These are phyloP conservation scores for Neria commutata DNA, from an alignment of 2,888 invertebrate species.

Conservation along the genomic window DNA sequence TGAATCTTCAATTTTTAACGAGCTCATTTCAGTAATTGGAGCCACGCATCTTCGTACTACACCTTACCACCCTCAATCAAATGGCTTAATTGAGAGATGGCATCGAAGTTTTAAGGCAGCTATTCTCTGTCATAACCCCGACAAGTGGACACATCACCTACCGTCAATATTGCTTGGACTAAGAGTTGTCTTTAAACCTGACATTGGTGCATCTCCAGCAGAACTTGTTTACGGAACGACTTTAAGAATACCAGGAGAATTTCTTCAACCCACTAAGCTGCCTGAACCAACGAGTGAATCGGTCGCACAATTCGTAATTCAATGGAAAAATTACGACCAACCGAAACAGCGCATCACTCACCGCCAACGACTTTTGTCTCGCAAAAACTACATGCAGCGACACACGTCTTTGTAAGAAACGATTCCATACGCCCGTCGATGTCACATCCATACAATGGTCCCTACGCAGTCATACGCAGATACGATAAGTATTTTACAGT, in stretches of 20 bases:
- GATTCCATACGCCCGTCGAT: not conserved
- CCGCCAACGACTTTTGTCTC: not conserved
- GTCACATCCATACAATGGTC: slow-evolving; percentile 6
- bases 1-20: slow-evolving; percentile 1
- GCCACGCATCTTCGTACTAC: not conserved
- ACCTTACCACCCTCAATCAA: not conserved
- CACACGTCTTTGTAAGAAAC: not conserved
- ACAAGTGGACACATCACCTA: not conserved
- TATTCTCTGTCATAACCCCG: not conserved
- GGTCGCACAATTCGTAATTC: not conserved
- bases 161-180: not conserved
- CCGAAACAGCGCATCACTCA: not conserved
- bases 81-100: not conserved
- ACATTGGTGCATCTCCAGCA: not conserved
- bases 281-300: not conserved
- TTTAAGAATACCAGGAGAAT: not conserved
- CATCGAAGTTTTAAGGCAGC: not conserved
- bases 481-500: slow-evolving; percentile 6
- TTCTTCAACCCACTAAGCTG: not conserved
- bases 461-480: slow-evolving; percentile 7
- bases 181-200: not conserved
- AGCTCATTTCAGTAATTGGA: not conserved
- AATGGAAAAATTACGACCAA: not conserved
- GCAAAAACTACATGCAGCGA: not conserved
- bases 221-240: not conserved